Percentiles rank a stretch among this genome's conserved stretches.
Evolutionary conservation across 1,140 invertebrate genomes (phyloP).

Genomic region (Drosophila setifemur): DNA sequence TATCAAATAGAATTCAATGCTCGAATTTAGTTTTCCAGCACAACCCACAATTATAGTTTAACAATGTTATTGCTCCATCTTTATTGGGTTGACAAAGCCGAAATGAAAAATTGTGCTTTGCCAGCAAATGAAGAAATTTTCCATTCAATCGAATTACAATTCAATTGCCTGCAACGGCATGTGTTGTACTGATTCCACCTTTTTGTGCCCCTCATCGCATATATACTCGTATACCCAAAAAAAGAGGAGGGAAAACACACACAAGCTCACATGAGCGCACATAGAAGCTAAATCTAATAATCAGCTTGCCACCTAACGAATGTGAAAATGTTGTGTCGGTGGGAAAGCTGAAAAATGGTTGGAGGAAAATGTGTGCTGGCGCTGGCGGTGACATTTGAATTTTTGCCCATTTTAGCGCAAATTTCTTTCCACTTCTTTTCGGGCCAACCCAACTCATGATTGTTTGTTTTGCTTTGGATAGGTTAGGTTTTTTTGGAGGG

Average conservation of each 20-base stretch:
- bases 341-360: neutral
- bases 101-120: constrained; percentile 44
- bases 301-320: constrained; percentile 46
- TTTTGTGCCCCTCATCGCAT: neutral
- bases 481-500: constrained; percentile 4
- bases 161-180: constrained; percentile 53
- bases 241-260: neutral
- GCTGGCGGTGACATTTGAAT: constrained; percentile 61
- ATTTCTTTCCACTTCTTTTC: constrained; percentile 32
- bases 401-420: constrained; percentile 50
- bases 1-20: too few species aligned
- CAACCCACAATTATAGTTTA: too few species aligned
- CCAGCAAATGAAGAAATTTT: constrained; percentile 36
- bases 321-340: constrained; percentile 26
- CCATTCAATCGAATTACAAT: constrained; percentile 64
- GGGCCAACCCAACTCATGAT: constrained; percentile 37
- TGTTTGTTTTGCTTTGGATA: constrained; percentile 13
- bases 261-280: constrained; percentile 2
- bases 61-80: too few species aligned
- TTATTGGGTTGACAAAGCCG: neutral
- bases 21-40: too few species aligned
- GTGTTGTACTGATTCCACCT: constrained; percentile 22
- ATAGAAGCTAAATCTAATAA: constrained; percentile 60
- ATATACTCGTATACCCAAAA: neutral
- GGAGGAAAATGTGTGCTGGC: constrained; percentile 21